Evolutionary conservation across 2,888 invertebrate genomes (phyloP), one percentile per base, ranked within the genome.

Genomic region (Agriotes lineatus): DNA sequence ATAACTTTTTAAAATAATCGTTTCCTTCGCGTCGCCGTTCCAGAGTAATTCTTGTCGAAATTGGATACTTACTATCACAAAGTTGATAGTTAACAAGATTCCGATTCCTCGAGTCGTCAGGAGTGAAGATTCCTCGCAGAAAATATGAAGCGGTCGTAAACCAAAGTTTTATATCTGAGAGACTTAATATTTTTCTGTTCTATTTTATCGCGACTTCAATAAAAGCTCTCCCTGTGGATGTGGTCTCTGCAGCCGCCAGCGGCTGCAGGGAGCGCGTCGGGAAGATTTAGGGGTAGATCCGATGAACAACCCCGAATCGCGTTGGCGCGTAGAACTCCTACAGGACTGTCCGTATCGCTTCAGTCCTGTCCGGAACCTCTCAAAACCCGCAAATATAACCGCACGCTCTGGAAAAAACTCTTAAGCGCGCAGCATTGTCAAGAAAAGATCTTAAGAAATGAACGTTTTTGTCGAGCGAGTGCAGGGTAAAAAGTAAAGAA

Each of bases 261-360:
- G 48, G 50, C 52, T 69, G 54, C 35, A 56, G 48, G 64, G 52
- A 57, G 58, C 48, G 66, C 66, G 61, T 69, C 66, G 25, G 25
- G 45, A 61, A 59, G 69, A 61, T 69, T 64, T 62, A 22, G 63
- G 66, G 70, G 63, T 37, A 70, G 62, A 70, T 62, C 67, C 70
- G 70, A 70, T 67, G 70, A 70, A 70, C 70, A 22, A 60, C 48
- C 65, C 44, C 75, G 74, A 72, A 75, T 77, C 74, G 74, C 73
- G 74, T 77, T 76, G 73, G 74, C 73, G 76, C 74, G 74, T 69
- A 71, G 75, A 69, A 70, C 69, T 70, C 64, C 61, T 73, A 72
- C 74, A 68, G 68, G 69, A 66, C 73, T 67, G 58, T 70, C 70
- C 68, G 64, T 62, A 64, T 68, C 70, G 64, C 69, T 69, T 69